Evolutionary conservation across 2,888 invertebrate genomes (phyloP), one percentile per base, ranked within the genome.

Genomic region (Ischnura elegans): DNA sequence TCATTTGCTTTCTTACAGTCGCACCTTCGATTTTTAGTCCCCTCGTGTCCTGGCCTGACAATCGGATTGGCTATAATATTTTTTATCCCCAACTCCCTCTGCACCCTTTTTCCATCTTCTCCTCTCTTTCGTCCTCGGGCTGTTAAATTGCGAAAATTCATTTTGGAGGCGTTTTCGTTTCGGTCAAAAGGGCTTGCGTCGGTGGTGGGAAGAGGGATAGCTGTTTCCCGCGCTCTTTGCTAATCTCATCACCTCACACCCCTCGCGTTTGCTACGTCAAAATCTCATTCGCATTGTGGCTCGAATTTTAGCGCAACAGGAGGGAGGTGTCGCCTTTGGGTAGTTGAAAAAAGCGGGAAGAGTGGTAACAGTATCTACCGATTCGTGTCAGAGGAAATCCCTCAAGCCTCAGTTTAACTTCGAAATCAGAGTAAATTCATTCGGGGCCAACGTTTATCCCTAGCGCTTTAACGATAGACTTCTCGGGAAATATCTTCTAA

Each of bases 1-100:
- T 90, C 61, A 90, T 90, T 90, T 90, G 76, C 90, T 90, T 90
- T 61, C n/a, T 51, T 90, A 90, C 76, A 90, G 90, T 90, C 90
- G 66, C 43, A 55, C 55, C 42, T 90, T 61, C 61, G 55, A 42
- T 55, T 90, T 90, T 43, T 16, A n/a, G 43, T 43, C 61, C 43
- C 90, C 86, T 6, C 5, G n/a, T n/a, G n/a, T n/a, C n/a, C n/a
- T n/a, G 25, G 25, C 45, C 19, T 43, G 86, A 46, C 86, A 86
- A 46, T 86, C 45, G 36, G 46, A 46, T 86, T 86, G 43, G 4
- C 21, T 51, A 36, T 87, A 0, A 25, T 66, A 43, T 66, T 42
- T 55, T 51, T 42, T 25, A 10, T 25, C 21, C 36, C 0, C 55
- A 19, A 36, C 19, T 42, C 16, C 87, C 6, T 10, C 21, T n/a